These are phyloP conservation scores for Ciconia stormi DNA, from an alignment of 2,113 vertebrate species.

Conservation along the genomic window DNA sequence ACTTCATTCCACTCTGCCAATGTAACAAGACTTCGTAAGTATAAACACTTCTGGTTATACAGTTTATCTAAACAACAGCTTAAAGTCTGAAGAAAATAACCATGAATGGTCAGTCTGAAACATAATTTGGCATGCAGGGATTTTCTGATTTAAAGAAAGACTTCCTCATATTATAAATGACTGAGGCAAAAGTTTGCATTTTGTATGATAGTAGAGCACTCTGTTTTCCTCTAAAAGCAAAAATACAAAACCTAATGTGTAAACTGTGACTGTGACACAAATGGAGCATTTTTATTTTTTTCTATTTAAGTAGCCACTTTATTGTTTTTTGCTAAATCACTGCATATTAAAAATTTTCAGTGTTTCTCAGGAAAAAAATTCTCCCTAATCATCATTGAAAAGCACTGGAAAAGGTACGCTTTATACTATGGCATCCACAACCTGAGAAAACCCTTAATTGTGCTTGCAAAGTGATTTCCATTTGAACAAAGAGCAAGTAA, in stretches of 20 bases:
- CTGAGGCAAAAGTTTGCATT: not conserved
- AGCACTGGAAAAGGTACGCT: not conserved
- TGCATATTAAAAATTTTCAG: not conserved
- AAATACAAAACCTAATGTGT: not conserved
- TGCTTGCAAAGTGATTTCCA: not conserved
- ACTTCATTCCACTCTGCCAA: not conserved
- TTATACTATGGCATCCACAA: not conserved
- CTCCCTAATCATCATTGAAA: not conserved
- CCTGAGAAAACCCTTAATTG: not conserved
- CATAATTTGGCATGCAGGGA: accelerated
- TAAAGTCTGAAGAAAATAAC: not conserved
- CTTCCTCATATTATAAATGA: not conserved
- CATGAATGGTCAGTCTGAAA: not conserved
- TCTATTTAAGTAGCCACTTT: not conserved
- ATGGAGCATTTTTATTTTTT: not conserved
- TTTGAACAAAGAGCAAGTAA: not conserved
- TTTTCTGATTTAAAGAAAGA: not conserved
- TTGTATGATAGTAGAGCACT: not conserved
- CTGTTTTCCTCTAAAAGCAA: not conserved
- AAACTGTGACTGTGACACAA: not conserved
- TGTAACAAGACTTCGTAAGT: accelerated
- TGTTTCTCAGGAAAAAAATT: not conserved
- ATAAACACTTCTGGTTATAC: not conserved
- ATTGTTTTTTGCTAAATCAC: not conserved
- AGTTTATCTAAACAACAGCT: not conserved